These are phyloP conservation scores for Taphrorychus bicolor DNA, from an alignment of 2,888 invertebrate species.

Conservation along the genomic window DNA sequence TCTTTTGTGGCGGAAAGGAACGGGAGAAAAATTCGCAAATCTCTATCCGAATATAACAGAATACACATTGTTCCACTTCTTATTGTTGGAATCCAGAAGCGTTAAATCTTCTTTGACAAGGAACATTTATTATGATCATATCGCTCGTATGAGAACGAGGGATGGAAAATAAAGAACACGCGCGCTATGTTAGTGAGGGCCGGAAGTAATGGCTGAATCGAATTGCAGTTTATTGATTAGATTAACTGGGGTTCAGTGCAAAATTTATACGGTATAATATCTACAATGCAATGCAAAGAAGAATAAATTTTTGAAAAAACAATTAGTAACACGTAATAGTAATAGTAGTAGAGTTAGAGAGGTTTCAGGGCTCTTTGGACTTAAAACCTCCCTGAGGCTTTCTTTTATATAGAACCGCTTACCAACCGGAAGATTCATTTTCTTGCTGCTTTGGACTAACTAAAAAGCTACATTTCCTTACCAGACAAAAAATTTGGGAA, in stretches of 20 bases:
- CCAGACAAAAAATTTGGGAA: too few species aligned
- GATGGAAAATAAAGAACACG: slow-evolving; percentile 2
- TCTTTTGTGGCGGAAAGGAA: slow-evolving; percentile 26
- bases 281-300: too few species aligned
- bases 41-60: slow-evolving; percentile 42
- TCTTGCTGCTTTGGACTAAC: too few species aligned
- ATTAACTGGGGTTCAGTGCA: neutral
- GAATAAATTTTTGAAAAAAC: too few species aligned
- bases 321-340: too few species aligned
- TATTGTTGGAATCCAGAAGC: slow-evolving; percentile 34
- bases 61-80: slow-evolving; percentile 40
- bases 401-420: too few species aligned
- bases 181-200: neutral
- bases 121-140: slow-evolving; percentile 41
- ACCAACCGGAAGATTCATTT: too few species aligned
- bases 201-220: neutral
- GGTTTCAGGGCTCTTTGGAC: too few species aligned
- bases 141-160: slow-evolving; percentile 5
- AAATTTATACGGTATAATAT: neutral
- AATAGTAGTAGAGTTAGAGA: too few species aligned
- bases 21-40: slow-evolving; percentile 40
- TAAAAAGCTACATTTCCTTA: too few species aligned
- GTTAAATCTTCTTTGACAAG: slow-evolving; percentile 42
- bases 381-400: too few species aligned
- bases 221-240: neutral